phyloP scores from a whole-genome alignment of 2,797 vertebrate genomes.

The Dendrocincla fuliginosa region DNA sequence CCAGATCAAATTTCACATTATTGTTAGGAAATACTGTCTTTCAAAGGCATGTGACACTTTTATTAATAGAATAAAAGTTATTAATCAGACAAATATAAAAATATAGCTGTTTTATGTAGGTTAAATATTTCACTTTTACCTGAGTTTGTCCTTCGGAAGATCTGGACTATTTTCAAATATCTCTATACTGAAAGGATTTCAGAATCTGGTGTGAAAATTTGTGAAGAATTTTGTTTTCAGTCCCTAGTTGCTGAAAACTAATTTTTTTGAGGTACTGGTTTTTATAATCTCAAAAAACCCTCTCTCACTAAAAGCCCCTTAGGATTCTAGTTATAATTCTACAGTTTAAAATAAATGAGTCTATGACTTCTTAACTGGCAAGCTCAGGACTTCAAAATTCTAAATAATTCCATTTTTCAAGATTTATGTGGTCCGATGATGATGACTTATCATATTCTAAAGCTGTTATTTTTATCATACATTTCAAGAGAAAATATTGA shows the following conservation, averaged over 20 bases:
- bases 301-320: rapidly evolving
- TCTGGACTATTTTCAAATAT: background rate
- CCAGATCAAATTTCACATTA: background rate
- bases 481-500: background rate
- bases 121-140: background rate
- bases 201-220: background rate
- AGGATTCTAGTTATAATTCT: background rate
- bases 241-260: background rate
- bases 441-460: background rate
- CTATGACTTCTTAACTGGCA: background rate
- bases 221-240: background rate
- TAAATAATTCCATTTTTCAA: background rate
- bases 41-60: background rate
- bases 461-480: background rate
- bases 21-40: background rate
- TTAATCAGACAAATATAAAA: background rate
- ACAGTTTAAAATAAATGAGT: background rate
- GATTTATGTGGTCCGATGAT: background rate
- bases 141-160: background rate
- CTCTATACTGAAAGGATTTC: background rate
- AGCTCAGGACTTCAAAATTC: background rate
- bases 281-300: rapidly evolving
- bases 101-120: background rate
- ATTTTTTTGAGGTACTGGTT: background rate
- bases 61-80: background rate